Percentiles rank a stretch among this genome's conserved stretches.
Conservation (phyloP, 2,888 invertebrate species). For the Mechanitis mazaeus region DNA sequence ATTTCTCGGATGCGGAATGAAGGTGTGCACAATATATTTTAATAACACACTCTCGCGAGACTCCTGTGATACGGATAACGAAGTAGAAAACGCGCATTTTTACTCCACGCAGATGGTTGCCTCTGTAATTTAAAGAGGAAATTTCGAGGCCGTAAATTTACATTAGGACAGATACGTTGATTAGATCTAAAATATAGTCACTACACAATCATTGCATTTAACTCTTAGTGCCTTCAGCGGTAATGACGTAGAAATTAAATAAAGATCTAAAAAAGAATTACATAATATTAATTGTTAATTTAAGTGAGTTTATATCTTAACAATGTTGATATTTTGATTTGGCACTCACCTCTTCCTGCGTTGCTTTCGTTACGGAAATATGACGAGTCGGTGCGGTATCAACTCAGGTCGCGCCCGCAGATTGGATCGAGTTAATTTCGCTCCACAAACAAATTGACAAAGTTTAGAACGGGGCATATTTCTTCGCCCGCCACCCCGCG, state of each 20-base stretch:
- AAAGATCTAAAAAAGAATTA: neutral
- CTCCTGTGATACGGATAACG: conserved; percentile 62
- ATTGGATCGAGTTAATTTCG: conserved; percentile 77
- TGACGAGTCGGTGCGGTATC: conserved; percentile 51
- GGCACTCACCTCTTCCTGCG: conserved; percentile 45
- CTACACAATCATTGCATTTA: conserved; percentile 19
- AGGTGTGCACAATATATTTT: conserved; percentile 71
- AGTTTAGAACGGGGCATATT: conserved; percentile 76
- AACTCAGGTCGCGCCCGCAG: conserved; percentile 68
- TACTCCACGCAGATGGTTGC: conserved; percentile 53
- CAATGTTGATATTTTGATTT: conserved; percentile 3
- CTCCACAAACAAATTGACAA: conserved; percentile 78
- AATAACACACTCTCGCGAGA: conserved; percentile 69
- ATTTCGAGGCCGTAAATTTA: conserved; percentile 43
- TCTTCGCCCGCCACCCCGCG: conserved; percentile 55
- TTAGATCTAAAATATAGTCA: conserved; percentile 29
- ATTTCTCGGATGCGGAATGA: conserved; percentile 51
- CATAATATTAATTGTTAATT: neutral
- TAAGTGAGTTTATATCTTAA: neutral
- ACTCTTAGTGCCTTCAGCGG: neutral
- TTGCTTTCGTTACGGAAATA: conserved; percentile 52
- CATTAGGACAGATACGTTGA: conserved; percentile 37
- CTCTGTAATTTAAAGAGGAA: conserved; percentile 50
- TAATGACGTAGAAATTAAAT: neutral
- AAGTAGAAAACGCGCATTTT: conserved; percentile 65